These are phyloP conservation scores for Xyrauchen texanus DNA, from an alignment of 2,113 vertebrate genomes.

Conservation along the genomic window DNA sequence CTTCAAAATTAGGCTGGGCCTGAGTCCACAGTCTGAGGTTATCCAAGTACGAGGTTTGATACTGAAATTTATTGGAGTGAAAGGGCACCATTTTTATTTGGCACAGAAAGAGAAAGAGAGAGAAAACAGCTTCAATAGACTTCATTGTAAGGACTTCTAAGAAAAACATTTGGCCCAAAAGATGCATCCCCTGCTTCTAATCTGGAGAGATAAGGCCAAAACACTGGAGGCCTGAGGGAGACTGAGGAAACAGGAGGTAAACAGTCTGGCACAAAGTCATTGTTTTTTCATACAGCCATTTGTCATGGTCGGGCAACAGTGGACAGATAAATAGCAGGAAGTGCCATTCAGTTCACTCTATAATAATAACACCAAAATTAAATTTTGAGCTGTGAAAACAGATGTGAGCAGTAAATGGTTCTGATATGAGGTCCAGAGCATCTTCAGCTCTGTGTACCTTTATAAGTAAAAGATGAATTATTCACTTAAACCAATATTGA, in stretches of 20 bases:
- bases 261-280: slow-evolving; percentile 41
- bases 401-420: too few species aligned
- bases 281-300: slow-evolving; percentile 60
- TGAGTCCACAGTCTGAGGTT: not conserved
- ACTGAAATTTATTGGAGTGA: slow-evolving; percentile 1
- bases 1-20: not conserved
- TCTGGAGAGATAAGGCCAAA: slow-evolving; percentile 40
- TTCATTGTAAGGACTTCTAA: slow-evolving; percentile 14
- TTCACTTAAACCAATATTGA: too few species aligned
- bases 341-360: slow-evolving; percentile 53
- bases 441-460: too few species aligned
- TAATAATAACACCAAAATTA: slow-evolving; percentile 58
- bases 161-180: slow-evolving; percentile 25
- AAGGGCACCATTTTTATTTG: slow-evolving; percentile 3
- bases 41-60: slow-evolving; percentile 8
- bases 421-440: too few species aligned
- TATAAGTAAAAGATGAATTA: too few species aligned
- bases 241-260: slow-evolving; percentile 49
- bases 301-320: slow-evolving; percentile 41
- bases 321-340: slow-evolving; percentile 71
- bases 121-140: not conserved
- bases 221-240: not conserved
- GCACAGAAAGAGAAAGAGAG: not conserved
- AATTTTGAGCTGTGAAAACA: slow-evolving; percentile 28
- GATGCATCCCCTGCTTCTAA: slow-evolving; percentile 25